Evolutionary conservation across 35 echinoderm and acorn worm species (phyloP).

Genomic region (Lytechinus pictus): DNA sequence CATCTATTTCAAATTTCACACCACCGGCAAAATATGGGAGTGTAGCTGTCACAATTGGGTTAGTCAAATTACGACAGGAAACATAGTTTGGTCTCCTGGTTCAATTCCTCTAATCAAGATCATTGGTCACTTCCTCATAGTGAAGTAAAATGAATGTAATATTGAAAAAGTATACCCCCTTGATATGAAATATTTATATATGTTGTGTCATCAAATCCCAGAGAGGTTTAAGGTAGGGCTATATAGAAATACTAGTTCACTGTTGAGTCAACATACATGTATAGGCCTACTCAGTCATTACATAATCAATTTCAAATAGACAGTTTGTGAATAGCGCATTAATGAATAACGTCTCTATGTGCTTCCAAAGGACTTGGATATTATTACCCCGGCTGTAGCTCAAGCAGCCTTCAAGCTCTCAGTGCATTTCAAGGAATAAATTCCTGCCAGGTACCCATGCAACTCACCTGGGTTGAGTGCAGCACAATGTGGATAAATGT

Average conservation of each 20-base stretch:
- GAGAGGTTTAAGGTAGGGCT: not conserved
- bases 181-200: not conserved
- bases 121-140: not conserved
- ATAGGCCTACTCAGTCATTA: no score
- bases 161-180: not conserved
- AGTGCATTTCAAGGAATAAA: no score
- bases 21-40: not conserved
- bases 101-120: not conserved
- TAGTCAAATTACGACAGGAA: not conserved
- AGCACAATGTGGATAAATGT: no score
- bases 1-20: not conserved
- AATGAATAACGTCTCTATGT: no score
- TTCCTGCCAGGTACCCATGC: no score
- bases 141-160: not conserved
- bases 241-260: not conserved
- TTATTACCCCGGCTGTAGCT: no score
- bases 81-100: not conserved
- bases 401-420: no score
- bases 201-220: not conserved
- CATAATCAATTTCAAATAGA: no score
- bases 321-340: no score
- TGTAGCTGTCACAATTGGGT: not conserved
- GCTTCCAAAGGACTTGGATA: no score
- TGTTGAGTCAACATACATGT: not conserved
- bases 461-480: no score